Base-by-base conservation (phyloP, 2,888 invertebrate genomes). In the Anarsia innoxiella region DNA sequence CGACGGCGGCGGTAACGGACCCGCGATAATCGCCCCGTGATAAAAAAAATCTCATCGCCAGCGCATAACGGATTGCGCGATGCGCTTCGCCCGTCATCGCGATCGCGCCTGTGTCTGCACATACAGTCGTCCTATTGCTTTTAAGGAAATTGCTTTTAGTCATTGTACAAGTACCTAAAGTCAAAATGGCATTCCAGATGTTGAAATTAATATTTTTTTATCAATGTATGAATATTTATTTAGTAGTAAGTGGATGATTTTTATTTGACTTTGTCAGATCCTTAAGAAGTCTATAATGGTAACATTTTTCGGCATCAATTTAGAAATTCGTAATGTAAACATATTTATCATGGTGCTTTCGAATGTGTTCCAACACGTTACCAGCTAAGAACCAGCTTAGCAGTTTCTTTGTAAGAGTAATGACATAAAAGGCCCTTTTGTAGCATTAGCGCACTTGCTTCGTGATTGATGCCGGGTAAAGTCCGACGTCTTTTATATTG, bases 1-100 rank as follows among this genome's bases (percentile, higher is more conserved):
- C 58, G 53, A 53, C n/a, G n/a, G n/a, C n/a, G n/a, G n/a, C n/a
- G 51, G 57, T 82, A 79, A 82, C 80, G 77, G 79, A 53, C 58
- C 57, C 48, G 50, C 60, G 63, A 72, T 77, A 74, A 79, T 78
- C 75, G 68, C 61, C 40, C 45, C 48, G 59, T 51, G 73, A 73
- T 75, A 75, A 76, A 77, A 25, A 75, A 79, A 73, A n/a, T n/a
- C 44, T 37, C 59, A 49, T 57, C 60, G 65, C 60, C 52, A 59
- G 58, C 69, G 68, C 65, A 72, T 78, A 77, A 75, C 77, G 78
- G 77, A 59, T 48, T 59, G 58, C 56, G 44, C 70, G 74, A 67
- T 71, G 73, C 76, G 73, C 74, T 69, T 58, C 66, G 67, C 55
- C 68, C 68, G 70, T 61, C 69, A 68, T 63, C 66, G 56, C 66